Conservation (phyloP, 2,888 invertebrate genomes). For the Brachylomia viminalis region DNA sequence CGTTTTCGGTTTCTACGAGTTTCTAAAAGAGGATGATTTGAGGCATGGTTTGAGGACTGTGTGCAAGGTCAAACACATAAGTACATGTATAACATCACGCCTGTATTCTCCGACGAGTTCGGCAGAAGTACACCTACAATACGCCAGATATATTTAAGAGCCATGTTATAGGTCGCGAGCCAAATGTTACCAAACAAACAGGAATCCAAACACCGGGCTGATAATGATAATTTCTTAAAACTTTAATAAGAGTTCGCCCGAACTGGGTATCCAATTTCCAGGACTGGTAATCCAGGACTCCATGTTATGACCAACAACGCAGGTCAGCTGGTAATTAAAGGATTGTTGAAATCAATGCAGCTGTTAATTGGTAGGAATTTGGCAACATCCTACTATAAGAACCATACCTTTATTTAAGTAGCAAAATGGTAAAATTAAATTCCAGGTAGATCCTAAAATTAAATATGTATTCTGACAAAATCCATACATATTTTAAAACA, state of each 20-base stretch:
- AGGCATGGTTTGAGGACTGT: background rate
- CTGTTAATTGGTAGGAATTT: too few relatives aligned
- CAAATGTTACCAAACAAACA: too few relatives aligned
- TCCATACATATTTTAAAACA: conserved; percentile 35
- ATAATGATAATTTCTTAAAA: background rate
- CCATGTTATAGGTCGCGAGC: background rate
- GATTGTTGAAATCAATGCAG: too few relatives aligned
- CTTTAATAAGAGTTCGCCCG: background rate
- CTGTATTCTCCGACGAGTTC: background rate
- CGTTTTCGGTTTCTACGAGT: conserved; percentile 32
- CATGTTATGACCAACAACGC: background rate
- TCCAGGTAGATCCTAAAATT: conserved; percentile 16
- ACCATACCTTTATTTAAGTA: background rate
- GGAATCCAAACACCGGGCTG: background rate
- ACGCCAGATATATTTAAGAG: too few relatives aligned
- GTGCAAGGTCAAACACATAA: background rate
- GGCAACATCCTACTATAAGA: too few relatives aligned
- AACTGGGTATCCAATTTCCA: background rate
- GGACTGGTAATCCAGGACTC: too few relatives aligned
- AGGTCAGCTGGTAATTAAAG: too few relatives aligned
- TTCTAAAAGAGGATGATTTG: conserved; percentile 26
- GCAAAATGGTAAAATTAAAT: background rate
- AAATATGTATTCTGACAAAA: conserved; percentile 29
- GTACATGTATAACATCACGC: too few relatives aligned
- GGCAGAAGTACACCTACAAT: background rate